Evolutionary conservation across 2,888 invertebrate species (phyloP).

Genomic region (Drosophila phalerata): DNA sequence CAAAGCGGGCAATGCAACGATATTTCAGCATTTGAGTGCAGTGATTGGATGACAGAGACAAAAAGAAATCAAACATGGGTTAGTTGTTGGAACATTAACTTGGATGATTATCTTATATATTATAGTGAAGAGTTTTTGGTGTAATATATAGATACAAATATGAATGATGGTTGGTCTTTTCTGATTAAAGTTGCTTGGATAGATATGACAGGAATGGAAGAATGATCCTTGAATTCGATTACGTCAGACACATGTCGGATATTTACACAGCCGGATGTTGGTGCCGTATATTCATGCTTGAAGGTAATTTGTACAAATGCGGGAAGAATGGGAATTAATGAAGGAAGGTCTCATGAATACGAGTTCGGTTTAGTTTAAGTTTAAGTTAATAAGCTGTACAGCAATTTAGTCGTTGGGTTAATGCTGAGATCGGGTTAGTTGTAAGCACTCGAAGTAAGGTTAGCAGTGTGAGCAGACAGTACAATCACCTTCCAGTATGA

Average conservation of each 20-base stretch:
- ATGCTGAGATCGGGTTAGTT: constrained; percentile 34
- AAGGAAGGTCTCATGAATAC: neutral
- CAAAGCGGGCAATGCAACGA: constrained; percentile 4
- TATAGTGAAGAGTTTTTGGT: neutral
- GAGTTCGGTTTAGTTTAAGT: constrained; percentile 11
- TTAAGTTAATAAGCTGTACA: constrained; percentile 54
- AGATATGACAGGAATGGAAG: neutral
- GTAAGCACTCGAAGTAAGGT: constrained; percentile 39
- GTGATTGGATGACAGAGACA: constrained; percentile 44
- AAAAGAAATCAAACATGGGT: constrained; percentile 41
- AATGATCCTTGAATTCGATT: neutral
- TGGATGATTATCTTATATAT: constrained; percentile 1
- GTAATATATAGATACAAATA: constrained; percentile 5
- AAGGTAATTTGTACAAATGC: constrained; percentile 65
- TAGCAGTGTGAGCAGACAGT: constrained; percentile 55
- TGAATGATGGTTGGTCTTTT: neutral
- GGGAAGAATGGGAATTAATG: neutral
- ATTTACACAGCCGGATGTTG: constrained; percentile 34
- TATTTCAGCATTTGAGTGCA: constrained; percentile 8
- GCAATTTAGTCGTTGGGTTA: constrained; percentile 35
- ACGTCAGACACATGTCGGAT: neutral
- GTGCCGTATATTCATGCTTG: constrained; percentile 54
- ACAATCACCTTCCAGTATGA: constrained; percentile 93
- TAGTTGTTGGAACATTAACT: constrained; percentile 32
- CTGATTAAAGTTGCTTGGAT: too few species aligned